Evolutionary conservation across 2,888 invertebrate species (phyloP), one percentile per base, ranked within the genome.

Genomic region (Pharmacophagus antenor): DNA sequence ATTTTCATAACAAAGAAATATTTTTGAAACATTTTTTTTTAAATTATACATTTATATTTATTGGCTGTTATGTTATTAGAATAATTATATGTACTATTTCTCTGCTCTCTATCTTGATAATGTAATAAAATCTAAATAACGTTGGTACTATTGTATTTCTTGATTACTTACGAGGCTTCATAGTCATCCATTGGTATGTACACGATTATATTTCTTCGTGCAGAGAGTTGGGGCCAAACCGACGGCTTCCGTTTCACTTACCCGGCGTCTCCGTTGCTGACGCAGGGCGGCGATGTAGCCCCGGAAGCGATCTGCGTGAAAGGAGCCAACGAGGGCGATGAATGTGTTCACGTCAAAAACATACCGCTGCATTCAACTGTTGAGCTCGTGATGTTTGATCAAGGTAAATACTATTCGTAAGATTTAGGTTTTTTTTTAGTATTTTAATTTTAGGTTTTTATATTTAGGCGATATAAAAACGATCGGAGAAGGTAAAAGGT

Each of bases 191-290:
- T 37, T 37, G 37, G 15, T 15, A 2, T 42, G 10, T 42, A 42
- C 42, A 17, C 2, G 31, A 61, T 62, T 52, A 49, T 53, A 22
- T 64, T 62, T 51, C 18, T 65, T 62, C 64, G 71, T 73, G 10
- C 82, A 92, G 92, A 89, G 71, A 90, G 85, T 60, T 88, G 85
- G 86, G 93, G 90, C 47, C 93, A 91, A 66, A 92, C 92, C 20
- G 95, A 96, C 78, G 94, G 95, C 55, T 92, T 95, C 20, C 94
- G 95, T 8, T 94, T 96, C 78, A 92, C 92, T 31, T 95, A 94
- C 72, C 96, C 97, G 0, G 92, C 95, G 1, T 95, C 95, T 0
- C 96, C 97, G 0, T 87, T 96, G 44, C 87, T 97, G 62, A 95
- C 95, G 1, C 96, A 97, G 75, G 89, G 91, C 0, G 76, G 79